A percentile compares a stretch with the other conserved stretches of the same genome.
These are phyloP conservation scores for Rhinogobio ventralis DNA, from an alignment of 2,797 vertebrate species.

Conservation along the genomic window DNA sequence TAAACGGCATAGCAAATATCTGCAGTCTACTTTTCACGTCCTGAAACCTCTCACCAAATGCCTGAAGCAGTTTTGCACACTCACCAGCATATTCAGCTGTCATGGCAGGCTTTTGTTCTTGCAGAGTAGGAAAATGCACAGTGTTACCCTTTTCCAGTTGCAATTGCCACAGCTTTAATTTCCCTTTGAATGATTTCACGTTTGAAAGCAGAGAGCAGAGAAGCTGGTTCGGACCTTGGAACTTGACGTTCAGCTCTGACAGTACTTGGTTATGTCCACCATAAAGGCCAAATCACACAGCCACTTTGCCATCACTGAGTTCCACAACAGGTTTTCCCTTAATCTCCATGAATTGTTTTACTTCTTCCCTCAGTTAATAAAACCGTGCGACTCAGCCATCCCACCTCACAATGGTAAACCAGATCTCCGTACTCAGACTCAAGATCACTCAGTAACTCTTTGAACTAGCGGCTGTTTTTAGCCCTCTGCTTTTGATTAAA, in stretches of 20 bases:
- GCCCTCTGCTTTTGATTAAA: neutral
- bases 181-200: constrained; percentile 57
- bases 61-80: constrained; percentile 6
- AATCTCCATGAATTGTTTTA: too few relatives aligned
- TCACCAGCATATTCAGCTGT: constrained; percentile 40
- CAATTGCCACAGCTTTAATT: constrained; percentile 59
- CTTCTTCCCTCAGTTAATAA: too few relatives aligned
- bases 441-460: too few relatives aligned
- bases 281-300: constrained; percentile 54
- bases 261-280: constrained; percentile 51
- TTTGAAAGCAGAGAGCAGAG: constrained; percentile 56
- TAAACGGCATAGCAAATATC: constrained; percentile 49
- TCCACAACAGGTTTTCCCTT: too few relatives aligned
- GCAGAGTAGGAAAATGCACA: neutral
- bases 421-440: too few relatives aligned
- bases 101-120: constrained; percentile 19
- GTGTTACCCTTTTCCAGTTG: constrained; percentile 47
- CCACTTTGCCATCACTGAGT: neutral
- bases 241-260: constrained; percentile 1
- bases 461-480: too few relatives aligned
- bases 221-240: neutral
- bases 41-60: constrained; percentile 43
- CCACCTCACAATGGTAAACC: too few relatives aligned
- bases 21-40: constrained; percentile 48
- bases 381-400: too few relatives aligned